These are phyloP conservation scores for Tamias sibiricus DNA, from an alignment of 2,113 vertebrate species.

Conservation along the genomic window DNA sequence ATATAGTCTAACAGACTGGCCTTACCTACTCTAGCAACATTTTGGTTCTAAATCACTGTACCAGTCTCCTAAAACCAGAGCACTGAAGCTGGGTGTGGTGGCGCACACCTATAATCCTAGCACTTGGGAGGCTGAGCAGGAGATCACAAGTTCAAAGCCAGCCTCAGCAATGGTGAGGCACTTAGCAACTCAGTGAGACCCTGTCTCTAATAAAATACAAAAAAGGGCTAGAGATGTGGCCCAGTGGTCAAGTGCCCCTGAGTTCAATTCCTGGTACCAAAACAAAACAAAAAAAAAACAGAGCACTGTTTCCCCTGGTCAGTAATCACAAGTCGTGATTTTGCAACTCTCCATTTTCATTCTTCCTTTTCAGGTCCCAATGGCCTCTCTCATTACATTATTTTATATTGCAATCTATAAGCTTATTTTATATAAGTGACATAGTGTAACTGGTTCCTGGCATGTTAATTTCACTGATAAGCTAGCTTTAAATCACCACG, in stretches of 20 bases:
- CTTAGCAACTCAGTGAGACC: too few relatives aligned
- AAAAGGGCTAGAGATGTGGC: too few relatives aligned
- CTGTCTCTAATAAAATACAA: too few relatives aligned
- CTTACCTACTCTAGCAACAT: background rate
- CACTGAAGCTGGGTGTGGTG: too few relatives aligned
- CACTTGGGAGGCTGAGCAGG: too few relatives aligned
- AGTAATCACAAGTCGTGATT: background rate
- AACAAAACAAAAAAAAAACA: too few relatives aligned
- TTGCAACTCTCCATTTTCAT: constrained; percentile 19
- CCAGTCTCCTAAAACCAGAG: background rate
- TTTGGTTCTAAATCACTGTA: background rate
- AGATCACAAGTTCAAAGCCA: too few relatives aligned
- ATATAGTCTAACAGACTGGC: accelerated
- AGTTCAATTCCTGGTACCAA: too few relatives aligned
- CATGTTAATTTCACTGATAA: background rate
- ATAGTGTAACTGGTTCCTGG: background rate
- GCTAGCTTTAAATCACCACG: background rate
- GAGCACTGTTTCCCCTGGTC: background rate
- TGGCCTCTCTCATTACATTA: constrained; percentile 45
- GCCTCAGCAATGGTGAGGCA: too few relatives aligned
- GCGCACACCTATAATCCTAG: too few relatives aligned
- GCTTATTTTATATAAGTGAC: constrained; percentile 55
- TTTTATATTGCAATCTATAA: constrained; percentile 44
- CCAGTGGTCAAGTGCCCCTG: too few relatives aligned
- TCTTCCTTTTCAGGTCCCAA: constrained; percentile 14